phyloP scores from a whole-genome alignment of 2,888 invertebrate genomes.

The Tiliacea citrago region DNA sequence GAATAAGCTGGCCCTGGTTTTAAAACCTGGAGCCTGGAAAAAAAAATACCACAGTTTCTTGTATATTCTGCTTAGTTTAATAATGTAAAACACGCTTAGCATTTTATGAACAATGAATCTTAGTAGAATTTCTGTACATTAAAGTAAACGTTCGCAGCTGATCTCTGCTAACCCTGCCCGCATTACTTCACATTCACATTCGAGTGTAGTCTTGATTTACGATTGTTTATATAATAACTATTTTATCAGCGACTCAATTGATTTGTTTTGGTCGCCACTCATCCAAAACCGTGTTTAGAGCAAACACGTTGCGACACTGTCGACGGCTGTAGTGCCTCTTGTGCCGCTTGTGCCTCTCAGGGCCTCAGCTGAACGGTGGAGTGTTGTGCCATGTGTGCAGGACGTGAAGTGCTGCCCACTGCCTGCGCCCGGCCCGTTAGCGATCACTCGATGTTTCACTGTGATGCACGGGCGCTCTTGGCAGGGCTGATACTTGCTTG shows the following conservation, averaged over 20 bases:
- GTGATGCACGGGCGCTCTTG: constrained; percentile 53
- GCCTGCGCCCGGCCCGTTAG: constrained; percentile 50
- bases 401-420: constrained; percentile 62
- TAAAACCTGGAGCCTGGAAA: background rate
- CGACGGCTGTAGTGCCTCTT: constrained; percentile 27
- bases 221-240: constrained; percentile 45
- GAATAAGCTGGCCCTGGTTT: background rate
- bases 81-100: background rate
- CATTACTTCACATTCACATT: constrained; percentile 35
- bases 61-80: background rate
- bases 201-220: constrained; percentile 39
- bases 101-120: background rate
- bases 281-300: constrained; percentile 53
- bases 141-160: too few species aligned
- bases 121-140: too few species aligned
- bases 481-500: constrained; percentile 28
- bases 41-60: background rate
- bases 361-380: constrained; percentile 29
- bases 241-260: constrained; percentile 42
- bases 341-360: constrained; percentile 21
- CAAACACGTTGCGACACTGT: constrained; percentile 57
- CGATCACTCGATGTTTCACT: constrained; percentile 34
- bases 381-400: constrained; percentile 56
- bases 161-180: constrained; percentile 27
- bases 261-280: constrained; percentile 59